These are phyloP conservation scores for Mycetomoellerius zeteki DNA, from an alignment of 1,140 invertebrate species.

Conservation along the genomic window DNA sequence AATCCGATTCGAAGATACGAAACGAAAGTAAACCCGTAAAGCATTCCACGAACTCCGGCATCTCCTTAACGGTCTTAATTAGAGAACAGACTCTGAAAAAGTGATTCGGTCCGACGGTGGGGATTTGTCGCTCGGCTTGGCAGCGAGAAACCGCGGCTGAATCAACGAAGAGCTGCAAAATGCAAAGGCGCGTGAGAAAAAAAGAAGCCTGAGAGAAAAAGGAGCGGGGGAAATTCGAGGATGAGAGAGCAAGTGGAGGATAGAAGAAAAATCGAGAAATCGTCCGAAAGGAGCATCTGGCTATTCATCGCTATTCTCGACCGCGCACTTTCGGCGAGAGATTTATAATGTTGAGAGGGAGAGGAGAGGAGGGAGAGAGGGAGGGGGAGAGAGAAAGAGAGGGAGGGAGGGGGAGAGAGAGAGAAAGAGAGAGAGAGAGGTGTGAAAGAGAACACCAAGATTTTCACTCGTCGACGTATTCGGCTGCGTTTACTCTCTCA, in stretches of 20 bases:
- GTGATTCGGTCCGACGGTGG: conserved; percentile 21
- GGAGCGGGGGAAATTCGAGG: conserved; percentile 30
- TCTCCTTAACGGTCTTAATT: conserved; percentile 58
- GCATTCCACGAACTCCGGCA: not conserved
- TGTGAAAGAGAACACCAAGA: conserved; percentile 25
- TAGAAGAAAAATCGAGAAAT: conserved; percentile 58
- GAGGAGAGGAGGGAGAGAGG: not conserved
- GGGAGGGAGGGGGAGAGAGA: too few relatives aligned
- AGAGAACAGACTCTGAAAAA: conserved; percentile 35
- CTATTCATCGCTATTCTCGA: conserved; percentile 60
- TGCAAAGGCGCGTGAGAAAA: conserved; percentile 31
- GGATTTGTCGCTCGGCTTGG: conserved; percentile 46
- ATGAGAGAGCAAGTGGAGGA: not conserved
- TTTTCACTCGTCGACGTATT: conserved; percentile 46
- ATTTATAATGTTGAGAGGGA: conserved; percentile 47
- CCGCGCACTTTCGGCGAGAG: conserved; percentile 54
- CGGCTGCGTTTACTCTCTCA: conserved; percentile 24
- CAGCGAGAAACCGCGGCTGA: conserved; percentile 42
- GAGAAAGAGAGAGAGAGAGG: conserved; percentile 3
- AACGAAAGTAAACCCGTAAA: conserved; percentile 50
- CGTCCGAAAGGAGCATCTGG: conserved; percentile 61
- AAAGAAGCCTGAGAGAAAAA: conserved; percentile 36
- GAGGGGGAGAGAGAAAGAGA: not conserved
- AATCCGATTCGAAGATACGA: not conserved
- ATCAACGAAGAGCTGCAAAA: conserved; percentile 54